Base-by-base conservation (phyloP, 2,888 invertebrate genomes). In the Hypomecis punctinalis region DNA sequence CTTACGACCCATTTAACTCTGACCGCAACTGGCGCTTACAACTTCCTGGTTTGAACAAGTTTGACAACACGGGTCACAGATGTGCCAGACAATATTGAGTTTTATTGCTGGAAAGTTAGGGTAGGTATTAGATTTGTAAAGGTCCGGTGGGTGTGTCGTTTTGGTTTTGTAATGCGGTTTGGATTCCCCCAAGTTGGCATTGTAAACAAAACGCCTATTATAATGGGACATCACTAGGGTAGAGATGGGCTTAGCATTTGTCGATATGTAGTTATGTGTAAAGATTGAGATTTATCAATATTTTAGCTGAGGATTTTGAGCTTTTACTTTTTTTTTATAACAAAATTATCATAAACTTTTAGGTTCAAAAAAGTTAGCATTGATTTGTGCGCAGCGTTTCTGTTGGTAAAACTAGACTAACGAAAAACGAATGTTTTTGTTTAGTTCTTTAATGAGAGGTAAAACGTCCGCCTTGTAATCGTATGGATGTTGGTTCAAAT, bases 151-250 rank as follows among this genome's bases (percentile, higher is more conserved):
- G 69, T 77, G 71, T 62, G 78, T 69, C 76, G 72, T 80, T 81
- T 60, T 65, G 67, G 62, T 66, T 63, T 64, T 68, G 66, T 63
- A 45, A 23, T 37, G 61, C 57, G 72, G 66, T 72, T 74, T 68
- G 81, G 81, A 84, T 84, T 89, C 90, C 90, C 91, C 89, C 85
- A 85, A 85, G 85, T 85, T 82, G 84, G 85, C 79, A 87, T 87
- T 89, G 90, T 91, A 91, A 91, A 91, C 91, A 91, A 90, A 91
- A 91, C 90, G 90, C 89, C 90, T 89, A 88, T 90, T 90, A 90
- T 89, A 90, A 90, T 90, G 86, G 84, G 82, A 83, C 81, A 81
- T 79, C 78, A 76, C 77, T 74, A 76, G 58, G 63, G 51, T 85
- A 88, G 89, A 76, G 89, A 70, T 82, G 86, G 65, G 72, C 42